phyloP scores from a whole-genome alignment of 2,113 vertebrate genomes.

The Myiozetetes cayanensis region DNA sequence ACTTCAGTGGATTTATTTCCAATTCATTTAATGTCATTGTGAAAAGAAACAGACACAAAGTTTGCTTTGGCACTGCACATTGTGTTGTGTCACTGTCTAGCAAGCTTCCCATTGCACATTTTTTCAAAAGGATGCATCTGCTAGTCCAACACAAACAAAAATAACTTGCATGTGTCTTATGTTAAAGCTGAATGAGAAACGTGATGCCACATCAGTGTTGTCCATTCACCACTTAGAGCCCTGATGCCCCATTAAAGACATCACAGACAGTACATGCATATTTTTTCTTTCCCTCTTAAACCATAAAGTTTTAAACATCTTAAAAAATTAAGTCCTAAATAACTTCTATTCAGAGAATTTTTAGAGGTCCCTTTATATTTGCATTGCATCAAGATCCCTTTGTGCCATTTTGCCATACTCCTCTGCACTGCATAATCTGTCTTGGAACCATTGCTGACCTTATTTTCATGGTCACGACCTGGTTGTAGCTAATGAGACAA shows the following conservation, averaged over 20 bases:
- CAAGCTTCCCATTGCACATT: conserved; percentile 32
- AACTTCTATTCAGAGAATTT: background rate
- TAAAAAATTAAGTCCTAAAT: background rate
- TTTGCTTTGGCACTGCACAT: conserved; percentile 36
- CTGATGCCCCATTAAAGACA: background rate
- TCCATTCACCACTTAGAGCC: background rate
- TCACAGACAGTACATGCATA: background rate
- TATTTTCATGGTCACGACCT: background rate
- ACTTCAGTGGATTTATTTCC: conserved; percentile 36
- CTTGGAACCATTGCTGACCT: background rate
- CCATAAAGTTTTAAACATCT: background rate
- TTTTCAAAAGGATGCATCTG: conserved; percentile 37
- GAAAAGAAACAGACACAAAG: conserved; percentile 55
- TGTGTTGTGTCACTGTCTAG: conserved; percentile 49
- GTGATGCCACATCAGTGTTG: background rate
- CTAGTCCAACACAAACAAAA: conserved; percentile 17
- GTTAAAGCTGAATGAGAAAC: conserved; percentile 15
- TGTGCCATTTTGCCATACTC: background rate
- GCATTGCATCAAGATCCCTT: rapidly evolving
- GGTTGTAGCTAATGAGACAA: background rate
- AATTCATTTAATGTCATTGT: conserved; percentile 20
- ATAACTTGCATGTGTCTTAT: conserved; percentile 44
- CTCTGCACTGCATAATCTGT: background rate
- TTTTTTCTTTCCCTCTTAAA: background rate
- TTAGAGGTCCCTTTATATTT: background rate